A percentile compares a stretch with the other conserved stretches of the same genome.
phyloP scores from a whole-genome alignment of 1,140 invertebrate genomes.

The Cherax quadricarinatus region DNA sequence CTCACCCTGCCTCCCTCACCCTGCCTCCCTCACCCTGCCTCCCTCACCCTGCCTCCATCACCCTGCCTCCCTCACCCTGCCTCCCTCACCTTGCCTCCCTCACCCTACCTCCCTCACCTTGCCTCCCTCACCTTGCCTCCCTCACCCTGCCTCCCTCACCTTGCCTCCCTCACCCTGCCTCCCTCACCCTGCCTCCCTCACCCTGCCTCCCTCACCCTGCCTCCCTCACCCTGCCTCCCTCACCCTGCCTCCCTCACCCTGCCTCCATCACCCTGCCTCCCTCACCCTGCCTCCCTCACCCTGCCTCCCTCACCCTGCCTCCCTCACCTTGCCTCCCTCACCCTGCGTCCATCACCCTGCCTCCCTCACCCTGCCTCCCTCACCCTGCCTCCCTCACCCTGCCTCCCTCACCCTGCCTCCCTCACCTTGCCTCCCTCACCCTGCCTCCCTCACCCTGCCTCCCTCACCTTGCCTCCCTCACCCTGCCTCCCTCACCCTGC shows the following conservation, averaged over 20 bases:
- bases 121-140: neutral
- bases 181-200: neutral
- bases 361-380: too few relatives aligned
- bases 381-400: neutral
- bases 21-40: neutral
- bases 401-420: too few relatives aligned
- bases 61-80: neutral
- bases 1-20: too few relatives aligned
- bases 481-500: too few relatives aligned
- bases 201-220: neutral
- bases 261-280: neutral
- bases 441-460: too few relatives aligned
- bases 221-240: neutral
- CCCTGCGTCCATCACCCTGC: too few relatives aligned
- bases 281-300: neutral
- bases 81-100: too few relatives aligned
- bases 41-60: neutral
- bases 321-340: too few relatives aligned
- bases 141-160: neutral
- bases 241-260: neutral
- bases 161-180: too few relatives aligned
- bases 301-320: too few relatives aligned
- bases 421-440: too few relatives aligned
- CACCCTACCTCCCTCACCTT: neutral
- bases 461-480: too few relatives aligned